A percentile compares a stretch with the other conserved stretches of the same genome.
These are phyloP conservation scores for Chrysomallon squamiferum DNA, from an alignment of 1,140 invertebrate genomes.

Conservation along the genomic window DNA sequence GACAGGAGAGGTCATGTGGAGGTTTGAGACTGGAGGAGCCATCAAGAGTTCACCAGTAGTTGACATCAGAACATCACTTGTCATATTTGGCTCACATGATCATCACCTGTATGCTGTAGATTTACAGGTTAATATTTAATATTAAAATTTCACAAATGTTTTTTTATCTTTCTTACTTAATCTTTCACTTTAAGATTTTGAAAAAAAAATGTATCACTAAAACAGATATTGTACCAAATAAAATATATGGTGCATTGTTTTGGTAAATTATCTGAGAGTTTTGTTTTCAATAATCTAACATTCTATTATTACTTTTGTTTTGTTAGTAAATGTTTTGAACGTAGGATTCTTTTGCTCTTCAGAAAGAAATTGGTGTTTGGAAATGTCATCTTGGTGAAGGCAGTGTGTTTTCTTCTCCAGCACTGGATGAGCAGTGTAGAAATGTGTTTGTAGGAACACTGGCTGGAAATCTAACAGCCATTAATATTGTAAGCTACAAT, in stretches of 20 bases:
- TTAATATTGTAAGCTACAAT: constrained; percentile 60
- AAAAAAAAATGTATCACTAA: too few species aligned
- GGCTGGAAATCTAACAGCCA: constrained; percentile 68
- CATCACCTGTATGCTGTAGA: constrained; percentile 70
- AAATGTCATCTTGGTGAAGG: constrained; percentile 62
- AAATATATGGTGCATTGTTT: too few species aligned
- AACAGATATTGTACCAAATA: too few species aligned
- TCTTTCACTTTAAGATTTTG: too few species aligned
- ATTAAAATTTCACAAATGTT: too few species aligned
- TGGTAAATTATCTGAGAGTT: too few species aligned
- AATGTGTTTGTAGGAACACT: constrained; percentile 68
- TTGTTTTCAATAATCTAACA: too few species aligned
- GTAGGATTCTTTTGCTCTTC: constrained; percentile 27
- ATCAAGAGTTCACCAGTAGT: constrained; percentile 73
- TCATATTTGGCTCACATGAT: constrained; percentile 77
- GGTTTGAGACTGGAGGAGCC: constrained; percentile 68
- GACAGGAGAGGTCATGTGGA: constrained; percentile 70
- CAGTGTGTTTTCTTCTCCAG: constrained; percentile 71
- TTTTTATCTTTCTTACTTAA: too few species aligned
- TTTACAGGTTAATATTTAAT: constrained; percentile 63
- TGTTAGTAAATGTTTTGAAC: too few species aligned
- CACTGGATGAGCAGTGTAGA: constrained; percentile 62
- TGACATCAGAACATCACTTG: constrained; percentile 49
- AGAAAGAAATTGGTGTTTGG: constrained; percentile 65
- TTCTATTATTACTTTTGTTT: too few species aligned